phyloP scores from a whole-genome alignment of 2,888 invertebrate genomes.

The Calliopum simillimum region DNA sequence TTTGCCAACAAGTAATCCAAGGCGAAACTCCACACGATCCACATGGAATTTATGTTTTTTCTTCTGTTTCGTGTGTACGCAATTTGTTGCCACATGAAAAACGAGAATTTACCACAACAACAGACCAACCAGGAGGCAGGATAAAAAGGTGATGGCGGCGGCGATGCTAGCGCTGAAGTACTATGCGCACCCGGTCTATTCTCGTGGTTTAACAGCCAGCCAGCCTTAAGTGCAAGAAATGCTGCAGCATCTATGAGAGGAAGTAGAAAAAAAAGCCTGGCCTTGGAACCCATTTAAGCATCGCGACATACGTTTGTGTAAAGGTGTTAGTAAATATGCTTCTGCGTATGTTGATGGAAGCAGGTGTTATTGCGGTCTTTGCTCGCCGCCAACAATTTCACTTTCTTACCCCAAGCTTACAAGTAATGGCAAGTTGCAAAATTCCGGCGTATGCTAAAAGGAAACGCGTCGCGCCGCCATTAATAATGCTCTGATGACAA shows the following conservation, averaged over 20 bases:
- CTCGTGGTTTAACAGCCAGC: constrained; percentile 37
- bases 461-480: constrained; percentile 65
- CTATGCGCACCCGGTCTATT: background rate
- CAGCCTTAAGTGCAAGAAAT: constrained; percentile 39
- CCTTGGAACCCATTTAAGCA: background rate
- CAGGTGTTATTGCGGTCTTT: constrained; percentile 54
- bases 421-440: constrained; percentile 16
- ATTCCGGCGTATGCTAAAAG: constrained; percentile 44
- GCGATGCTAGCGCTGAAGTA: background rate
- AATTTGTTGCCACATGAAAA: constrained; percentile 38
- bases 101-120: background rate
- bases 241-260: background rate
- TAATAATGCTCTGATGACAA: constrained; percentile 55
- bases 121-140: background rate
- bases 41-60: constrained; percentile 64
- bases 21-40: constrained; percentile 48
- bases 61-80: constrained; percentile 57
- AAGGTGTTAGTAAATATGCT: constrained; percentile 36
- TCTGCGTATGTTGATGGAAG: constrained; percentile 56
- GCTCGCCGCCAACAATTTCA: constrained; percentile 52
- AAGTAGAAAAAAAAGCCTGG: constrained; percentile 6
- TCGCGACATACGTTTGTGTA: constrained; percentile 12
- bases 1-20: constrained; percentile 63
- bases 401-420: constrained; percentile 53
- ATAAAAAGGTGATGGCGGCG: background rate